Evolutionary conservation across 2,113 vertebrate genomes (phyloP).

Genomic region (Zonotrichia leucophrys): DNA sequence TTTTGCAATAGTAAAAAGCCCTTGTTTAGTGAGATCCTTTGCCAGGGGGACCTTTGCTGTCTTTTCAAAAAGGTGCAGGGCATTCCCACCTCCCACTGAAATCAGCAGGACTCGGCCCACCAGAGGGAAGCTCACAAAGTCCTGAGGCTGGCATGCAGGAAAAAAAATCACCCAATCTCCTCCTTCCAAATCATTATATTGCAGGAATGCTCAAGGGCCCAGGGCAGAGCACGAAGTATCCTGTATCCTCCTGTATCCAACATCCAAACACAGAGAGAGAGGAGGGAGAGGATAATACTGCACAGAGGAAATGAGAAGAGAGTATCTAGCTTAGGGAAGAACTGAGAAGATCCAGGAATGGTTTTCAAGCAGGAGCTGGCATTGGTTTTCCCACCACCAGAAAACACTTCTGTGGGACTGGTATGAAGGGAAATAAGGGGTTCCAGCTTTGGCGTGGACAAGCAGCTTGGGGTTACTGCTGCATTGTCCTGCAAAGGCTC

Average conservation of each 20-base stretch:
- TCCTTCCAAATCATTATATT: not conserved
- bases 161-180: not conserved
- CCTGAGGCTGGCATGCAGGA: not conserved
- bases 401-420: not conserved
- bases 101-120: not conserved
- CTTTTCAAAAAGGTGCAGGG: not conserved
- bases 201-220: not conserved
- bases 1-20: conserved; percentile 19
- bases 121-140: not conserved
- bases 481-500: not conserved
- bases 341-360: not conserved
- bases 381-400: not conserved
- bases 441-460: not conserved
- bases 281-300: not conserved
- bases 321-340: not conserved
- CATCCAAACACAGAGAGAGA: not conserved
- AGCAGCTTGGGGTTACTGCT: not conserved
- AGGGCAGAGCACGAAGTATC: not conserved
- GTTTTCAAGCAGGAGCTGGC: not conserved
- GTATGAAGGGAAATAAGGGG: rapidly evolving
- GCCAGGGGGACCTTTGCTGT: not conserved
- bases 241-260: too few relatives aligned
- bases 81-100: not conserved
- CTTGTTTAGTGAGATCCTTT: not conserved
- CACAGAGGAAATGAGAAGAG: not conserved